These are phyloP conservation scores for Musca vetustissima DNA, from an alignment of 1,140 invertebrate species.

Conservation along the genomic window DNA sequence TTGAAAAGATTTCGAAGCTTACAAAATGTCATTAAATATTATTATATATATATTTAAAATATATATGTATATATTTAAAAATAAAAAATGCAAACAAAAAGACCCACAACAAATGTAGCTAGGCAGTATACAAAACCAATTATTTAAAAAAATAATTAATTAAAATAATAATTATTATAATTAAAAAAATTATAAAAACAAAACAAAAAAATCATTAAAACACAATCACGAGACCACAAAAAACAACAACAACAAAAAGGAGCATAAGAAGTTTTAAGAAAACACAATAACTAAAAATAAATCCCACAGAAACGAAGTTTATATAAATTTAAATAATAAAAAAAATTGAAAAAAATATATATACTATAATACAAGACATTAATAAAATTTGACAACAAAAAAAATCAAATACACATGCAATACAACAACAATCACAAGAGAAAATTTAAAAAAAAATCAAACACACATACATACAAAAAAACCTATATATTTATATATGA, in stretches of 20 bases:
- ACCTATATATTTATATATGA: conserved; percentile 23
- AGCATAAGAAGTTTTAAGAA: neutral
- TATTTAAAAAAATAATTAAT: neutral
- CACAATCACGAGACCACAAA: conserved; percentile 25
- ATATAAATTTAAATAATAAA: neutral
- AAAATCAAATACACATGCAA: neutral
- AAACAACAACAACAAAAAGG: conserved; percentile 1
- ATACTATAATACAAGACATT: no score
- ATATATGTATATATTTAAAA: conserved; percentile 25
- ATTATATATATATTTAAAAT: neutral
- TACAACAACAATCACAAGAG: neutral
- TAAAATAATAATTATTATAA: conserved; percentile 14
- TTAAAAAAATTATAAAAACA: conserved; percentile 6
- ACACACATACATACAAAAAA: conserved; percentile 3
- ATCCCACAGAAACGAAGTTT: conserved; percentile 19
- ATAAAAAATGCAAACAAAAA: conserved; percentile 19
- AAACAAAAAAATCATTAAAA: no score
- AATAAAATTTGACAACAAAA: neutral
- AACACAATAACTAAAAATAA: conserved; percentile 1
- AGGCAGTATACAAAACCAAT: conserved; percentile 26
- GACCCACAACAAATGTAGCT: conserved; percentile 37
- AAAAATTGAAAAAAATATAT: neutral
- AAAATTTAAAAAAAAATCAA: conserved; percentile 3
- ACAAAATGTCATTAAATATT: conserved; percentile 26
- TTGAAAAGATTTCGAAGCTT: no score